Evolutionary conservation across 2,113 vertebrate genomes (phyloP).

Genomic region (Narcine bancroftii): DNA sequence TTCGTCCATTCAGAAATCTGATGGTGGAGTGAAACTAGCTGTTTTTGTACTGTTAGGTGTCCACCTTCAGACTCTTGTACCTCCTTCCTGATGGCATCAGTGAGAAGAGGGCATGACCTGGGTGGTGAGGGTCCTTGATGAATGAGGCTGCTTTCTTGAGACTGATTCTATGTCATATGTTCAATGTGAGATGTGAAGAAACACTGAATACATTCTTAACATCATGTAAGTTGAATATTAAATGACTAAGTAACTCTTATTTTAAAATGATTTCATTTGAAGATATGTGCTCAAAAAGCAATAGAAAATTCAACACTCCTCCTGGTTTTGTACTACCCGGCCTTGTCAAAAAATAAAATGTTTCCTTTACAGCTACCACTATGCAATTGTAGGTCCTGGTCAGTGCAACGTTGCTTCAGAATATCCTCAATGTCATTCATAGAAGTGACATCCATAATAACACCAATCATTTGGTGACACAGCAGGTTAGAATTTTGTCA

Average conservation of each 20-base stretch:
- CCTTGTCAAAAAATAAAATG: neutral
- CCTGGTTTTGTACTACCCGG: neutral
- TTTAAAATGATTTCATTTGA: neutral
- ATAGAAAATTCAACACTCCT: neutral
- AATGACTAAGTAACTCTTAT: neutral
- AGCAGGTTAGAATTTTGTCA: neutral
- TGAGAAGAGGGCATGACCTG: too few relatives aligned
- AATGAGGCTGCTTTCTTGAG: too few relatives aligned
- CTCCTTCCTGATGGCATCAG: too few relatives aligned
- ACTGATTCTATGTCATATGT: too few relatives aligned
- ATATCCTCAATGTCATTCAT: neutral
- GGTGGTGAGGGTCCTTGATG: too few relatives aligned
- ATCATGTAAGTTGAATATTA: neutral
- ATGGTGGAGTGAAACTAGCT: too few relatives aligned
- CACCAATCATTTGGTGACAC: neutral
- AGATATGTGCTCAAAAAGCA: neutral
- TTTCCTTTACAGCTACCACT: neutral
- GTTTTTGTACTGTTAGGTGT: too few relatives aligned
- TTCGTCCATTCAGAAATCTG: too few relatives aligned
- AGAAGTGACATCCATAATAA: conserved; percentile 9
- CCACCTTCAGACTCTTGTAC: too few relatives aligned
- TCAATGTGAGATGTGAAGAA: neutral
- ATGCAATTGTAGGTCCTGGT: neutral
- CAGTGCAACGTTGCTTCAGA: neutral
- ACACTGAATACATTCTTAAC: neutral